Evolutionary conservation across 1,140 invertebrate species (phyloP), one percentile per base, ranked within the genome.

Genomic region (Sinella curviseta): DNA sequence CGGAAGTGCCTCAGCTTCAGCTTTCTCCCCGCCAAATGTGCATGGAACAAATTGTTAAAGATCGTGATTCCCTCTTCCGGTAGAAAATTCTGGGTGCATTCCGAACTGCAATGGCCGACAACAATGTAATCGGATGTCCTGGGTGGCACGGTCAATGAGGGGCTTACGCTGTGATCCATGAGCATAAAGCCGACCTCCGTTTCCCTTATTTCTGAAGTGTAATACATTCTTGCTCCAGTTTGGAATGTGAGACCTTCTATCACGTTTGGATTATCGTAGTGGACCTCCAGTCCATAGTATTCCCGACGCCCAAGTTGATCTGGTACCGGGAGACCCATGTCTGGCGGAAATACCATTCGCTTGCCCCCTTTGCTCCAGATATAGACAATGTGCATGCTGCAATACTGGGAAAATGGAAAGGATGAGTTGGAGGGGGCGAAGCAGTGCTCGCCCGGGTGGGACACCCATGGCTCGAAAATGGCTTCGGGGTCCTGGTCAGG

Each of bases 201-300:
- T 14, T 60, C 24, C 30, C 70, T 14, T 30, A 74, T 8, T 8
- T 31, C 24, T 16, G 26, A 4, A 12, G 70, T 74, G 24, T 31
- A 74, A 14, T 28, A 28, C 12, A 28, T 24, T 17, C 70, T 31
- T 33, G 31, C 14, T 74, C 70, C 70, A 2, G 70, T 74, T 74
- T 14, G 4, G 30, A 74, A 74, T 8, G 4, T 4, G 14, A 8
- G 24, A 34, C 30, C 30, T 12, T 14, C 14, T 17, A 28, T 1
- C 4, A 14, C 14, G 4, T 74, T 8, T 3, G 34, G 30, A 24
- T 74, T 74, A 31, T 74, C 70, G 24, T 74, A 74, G 34, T 74
- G 70, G 14, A 74, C 34, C 34, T 74, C 14, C 70, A 74, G 24
- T 30, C 26, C 33, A 30, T 74, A 74, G 70, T 74, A 74, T 8